These are phyloP conservation scores for Lamproptera curius DNA, from an alignment of 2,888 invertebrate species.

Conservation along the genomic window DNA sequence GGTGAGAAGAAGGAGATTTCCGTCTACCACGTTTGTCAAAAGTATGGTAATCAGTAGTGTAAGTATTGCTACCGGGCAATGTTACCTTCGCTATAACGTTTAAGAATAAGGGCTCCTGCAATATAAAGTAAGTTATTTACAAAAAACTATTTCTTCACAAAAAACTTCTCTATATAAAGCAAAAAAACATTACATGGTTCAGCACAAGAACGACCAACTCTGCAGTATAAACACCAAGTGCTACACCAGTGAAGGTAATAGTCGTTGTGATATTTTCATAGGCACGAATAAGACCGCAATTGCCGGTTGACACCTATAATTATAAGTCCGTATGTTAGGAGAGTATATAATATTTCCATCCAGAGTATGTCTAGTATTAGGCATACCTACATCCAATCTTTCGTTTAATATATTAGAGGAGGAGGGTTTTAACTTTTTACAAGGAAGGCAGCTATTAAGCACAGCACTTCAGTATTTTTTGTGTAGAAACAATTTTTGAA, in stretches of 20 bases:
- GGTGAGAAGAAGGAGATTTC: constrained; percentile 46
- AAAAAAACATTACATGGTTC: constrained; percentile 51
- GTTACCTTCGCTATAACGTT: constrained; percentile 53
- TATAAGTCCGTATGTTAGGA: neutral
- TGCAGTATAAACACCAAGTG: constrained; percentile 58
- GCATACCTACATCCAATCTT: neutral
- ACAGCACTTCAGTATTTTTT: too few species aligned
- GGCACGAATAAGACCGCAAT: constrained; percentile 65
- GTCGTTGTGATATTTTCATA: constrained; percentile 55
- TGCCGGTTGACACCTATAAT: constrained; percentile 59
- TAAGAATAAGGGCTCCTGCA: constrained; percentile 58
- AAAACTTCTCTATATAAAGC: neutral
- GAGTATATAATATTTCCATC: neutral
- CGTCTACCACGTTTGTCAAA: constrained; percentile 51
- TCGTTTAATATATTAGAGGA: neutral
- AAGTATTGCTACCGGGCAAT: constrained; percentile 49
- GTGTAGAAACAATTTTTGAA: too few species aligned
- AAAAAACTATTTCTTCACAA: too few species aligned
- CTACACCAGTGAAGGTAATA: constrained; percentile 53
- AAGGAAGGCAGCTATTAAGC: too few species aligned
- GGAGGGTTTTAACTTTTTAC: too few species aligned
- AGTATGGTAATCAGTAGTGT: constrained; percentile 48
- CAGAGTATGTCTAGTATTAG: neutral
- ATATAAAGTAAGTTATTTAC: neutral
- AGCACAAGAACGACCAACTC: constrained; percentile 64